Percentiles rank a stretch among this genome's conserved stretches.
phyloP scores from a whole-genome alignment of 2,888 invertebrate genomes.

The Spisula solida region DNA sequence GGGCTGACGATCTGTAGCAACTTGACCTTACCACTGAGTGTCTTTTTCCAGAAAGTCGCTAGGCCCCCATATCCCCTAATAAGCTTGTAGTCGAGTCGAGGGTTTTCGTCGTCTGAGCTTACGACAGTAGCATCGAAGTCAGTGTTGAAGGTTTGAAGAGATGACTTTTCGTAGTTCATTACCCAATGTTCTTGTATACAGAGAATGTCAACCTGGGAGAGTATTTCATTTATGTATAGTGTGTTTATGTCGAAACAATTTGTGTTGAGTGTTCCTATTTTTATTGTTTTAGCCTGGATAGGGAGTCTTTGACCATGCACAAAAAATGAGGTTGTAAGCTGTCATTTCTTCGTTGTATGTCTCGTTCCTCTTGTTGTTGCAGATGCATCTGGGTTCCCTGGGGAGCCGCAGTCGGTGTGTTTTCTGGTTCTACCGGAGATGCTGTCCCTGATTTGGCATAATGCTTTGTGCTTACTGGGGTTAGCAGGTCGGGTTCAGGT shows the following conservation, averaged over 20 bases:
- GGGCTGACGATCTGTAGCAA: neutral
- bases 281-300: neutral
- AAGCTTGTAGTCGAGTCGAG: neutral
- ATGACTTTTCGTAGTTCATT: neutral
- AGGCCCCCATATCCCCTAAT: neutral
- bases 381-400: neutral
- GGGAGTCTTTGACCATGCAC: neutral
- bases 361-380: neutral
- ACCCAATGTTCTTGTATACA: slow-evolving; percentile 3
- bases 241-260: neutral
- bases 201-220: neutral
- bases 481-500: neutral
- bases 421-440: neutral
- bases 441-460: neutral
- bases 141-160: neutral
- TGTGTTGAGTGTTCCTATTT: neutral
- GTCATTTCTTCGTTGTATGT: neutral
- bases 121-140: neutral
- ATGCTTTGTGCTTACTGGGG: neutral
- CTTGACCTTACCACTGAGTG: neutral
- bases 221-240: neutral
- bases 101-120: neutral
- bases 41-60: neutral
- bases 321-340: neutral
- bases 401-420: neutral